Percentiles rank a stretch among this genome's conserved stretches.
Evolutionary conservation across 1,140 invertebrate genomes (phyloP).

Genomic region (Branchinecta lynchi): DNA sequence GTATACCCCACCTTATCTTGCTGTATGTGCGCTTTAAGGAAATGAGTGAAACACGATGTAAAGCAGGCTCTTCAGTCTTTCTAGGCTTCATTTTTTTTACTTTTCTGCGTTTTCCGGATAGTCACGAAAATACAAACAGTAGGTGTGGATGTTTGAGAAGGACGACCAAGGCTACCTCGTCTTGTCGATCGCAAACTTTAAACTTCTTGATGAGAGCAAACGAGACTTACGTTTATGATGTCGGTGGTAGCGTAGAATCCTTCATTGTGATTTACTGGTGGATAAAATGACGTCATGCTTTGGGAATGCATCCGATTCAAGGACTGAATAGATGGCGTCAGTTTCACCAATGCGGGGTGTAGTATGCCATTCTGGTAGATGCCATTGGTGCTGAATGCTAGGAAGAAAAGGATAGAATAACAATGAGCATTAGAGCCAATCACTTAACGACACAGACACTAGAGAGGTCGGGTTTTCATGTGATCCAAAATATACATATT

Average conservation of each 20-base stretch:
- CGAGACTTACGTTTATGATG: constrained; percentile 44
- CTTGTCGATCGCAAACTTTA: too few species aligned
- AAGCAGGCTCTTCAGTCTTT: too few species aligned
- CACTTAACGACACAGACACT: background rate
- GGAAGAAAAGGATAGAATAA: background rate
- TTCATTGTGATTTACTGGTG: constrained; percentile 28
- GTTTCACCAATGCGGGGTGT: background rate
- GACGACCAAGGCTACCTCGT: background rate
- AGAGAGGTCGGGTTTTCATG: background rate
- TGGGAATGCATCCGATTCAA: background rate
- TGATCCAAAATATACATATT: background rate
- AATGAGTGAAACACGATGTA: too few species aligned
- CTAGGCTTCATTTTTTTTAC: too few species aligned
- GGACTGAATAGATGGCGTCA: constrained; percentile 14
- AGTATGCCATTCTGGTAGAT: constrained; percentile 17
- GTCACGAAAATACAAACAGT: too few species aligned
- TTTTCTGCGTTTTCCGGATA: too few species aligned
- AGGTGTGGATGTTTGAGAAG: background rate
- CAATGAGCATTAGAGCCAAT: background rate
- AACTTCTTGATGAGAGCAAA: background rate
- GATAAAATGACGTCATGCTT: background rate
- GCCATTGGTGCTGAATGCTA: constrained; percentile 18
- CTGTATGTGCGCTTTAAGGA: too few species aligned
- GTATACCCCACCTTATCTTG: too few species aligned
- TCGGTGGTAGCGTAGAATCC: constrained; percentile 53